Evolutionary conservation across 2,797 vertebrate genomes (phyloP).

Genomic region (Lepus oiostolus): DNA sequence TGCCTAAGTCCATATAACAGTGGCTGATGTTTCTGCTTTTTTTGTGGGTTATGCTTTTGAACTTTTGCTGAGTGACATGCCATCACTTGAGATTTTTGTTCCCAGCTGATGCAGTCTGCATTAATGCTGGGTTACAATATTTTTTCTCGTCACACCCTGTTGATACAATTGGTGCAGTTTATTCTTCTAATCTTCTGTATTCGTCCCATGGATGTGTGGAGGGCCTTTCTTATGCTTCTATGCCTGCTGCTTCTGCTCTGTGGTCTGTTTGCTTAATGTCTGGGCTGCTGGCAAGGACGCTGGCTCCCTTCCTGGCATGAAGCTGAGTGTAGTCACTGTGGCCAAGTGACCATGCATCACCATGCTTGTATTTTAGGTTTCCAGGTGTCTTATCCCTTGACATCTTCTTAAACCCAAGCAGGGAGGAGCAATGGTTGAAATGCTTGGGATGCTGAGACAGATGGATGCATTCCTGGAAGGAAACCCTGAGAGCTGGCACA

Average conservation of each 20-base stretch:
- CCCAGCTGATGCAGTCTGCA: background rate
- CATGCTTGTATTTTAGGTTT: constrained; percentile 47
- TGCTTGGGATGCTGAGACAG: background rate
- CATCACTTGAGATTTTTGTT: background rate
- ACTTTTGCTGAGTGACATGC: background rate
- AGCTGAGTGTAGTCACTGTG: background rate
- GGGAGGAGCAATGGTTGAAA: constrained; percentile 52
- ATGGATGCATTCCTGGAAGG: constrained; percentile 48
- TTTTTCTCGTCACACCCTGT: background rate
- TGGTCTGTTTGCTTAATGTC: constrained; percentile 75
- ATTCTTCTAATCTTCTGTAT: background rate
- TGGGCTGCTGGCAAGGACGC: constrained; percentile 81
- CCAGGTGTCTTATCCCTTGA: constrained; percentile 59
- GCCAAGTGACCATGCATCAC: constrained; percentile 78
- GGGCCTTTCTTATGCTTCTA: constrained; percentile 78
- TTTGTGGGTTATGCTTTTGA: background rate
- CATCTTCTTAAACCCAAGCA: constrained; percentile 54
- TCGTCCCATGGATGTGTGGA: background rate
- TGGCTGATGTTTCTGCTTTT: background rate
- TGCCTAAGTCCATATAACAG: background rate
- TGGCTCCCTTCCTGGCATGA: constrained; percentile 49
- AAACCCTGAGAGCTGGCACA: background rate
- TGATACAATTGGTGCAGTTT: background rate
- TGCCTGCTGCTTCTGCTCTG: constrained; percentile 57
- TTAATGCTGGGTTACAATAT: background rate